These are phyloP conservation scores for Rhinoptilus africanus DNA, from an alignment of 2,113 vertebrate species.

Conservation along the genomic window DNA sequence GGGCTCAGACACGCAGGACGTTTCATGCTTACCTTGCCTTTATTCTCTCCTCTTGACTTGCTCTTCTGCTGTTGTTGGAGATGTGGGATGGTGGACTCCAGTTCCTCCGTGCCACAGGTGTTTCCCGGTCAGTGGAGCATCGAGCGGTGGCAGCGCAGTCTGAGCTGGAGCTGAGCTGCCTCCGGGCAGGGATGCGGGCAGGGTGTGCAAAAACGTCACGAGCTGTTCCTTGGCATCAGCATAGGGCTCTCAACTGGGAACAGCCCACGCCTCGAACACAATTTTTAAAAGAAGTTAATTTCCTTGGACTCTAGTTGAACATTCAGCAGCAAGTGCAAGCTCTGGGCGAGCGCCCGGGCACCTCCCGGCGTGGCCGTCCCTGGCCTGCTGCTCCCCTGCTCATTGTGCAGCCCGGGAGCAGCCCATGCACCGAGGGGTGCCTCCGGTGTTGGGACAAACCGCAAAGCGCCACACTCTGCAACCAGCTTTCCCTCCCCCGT, in stretches of 20 bases:
- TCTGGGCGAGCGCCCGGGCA: neutral
- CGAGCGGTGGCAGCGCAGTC: fast-evolving
- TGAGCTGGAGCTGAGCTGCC: neutral
- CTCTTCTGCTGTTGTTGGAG: neutral
- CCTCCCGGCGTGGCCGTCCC: neutral
- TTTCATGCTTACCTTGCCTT: neutral
- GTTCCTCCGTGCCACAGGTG: fast-evolving
- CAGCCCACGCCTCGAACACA: fast-evolving
- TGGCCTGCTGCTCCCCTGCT: neutral
- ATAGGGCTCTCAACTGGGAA: neutral
- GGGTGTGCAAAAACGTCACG: neutral
- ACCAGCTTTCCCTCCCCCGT: neutral
- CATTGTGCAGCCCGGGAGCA: neutral
- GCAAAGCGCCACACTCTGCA: fast-evolving
- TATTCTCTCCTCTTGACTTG: neutral
- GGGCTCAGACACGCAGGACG: fast-evolving
- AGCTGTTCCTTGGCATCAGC: neutral
- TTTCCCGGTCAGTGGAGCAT: neutral
- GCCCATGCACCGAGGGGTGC: neutral
- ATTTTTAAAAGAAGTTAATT: neutral
- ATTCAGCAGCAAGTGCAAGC: neutral
- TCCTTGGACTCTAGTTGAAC: neutral
- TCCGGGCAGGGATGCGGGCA: neutral
- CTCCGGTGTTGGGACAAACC: neutral
- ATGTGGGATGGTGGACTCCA: neutral